These are phyloP conservation scores for Amphiprion percula DNA, from an alignment of 2,113 vertebrate genomes.

Conservation along the genomic window DNA sequence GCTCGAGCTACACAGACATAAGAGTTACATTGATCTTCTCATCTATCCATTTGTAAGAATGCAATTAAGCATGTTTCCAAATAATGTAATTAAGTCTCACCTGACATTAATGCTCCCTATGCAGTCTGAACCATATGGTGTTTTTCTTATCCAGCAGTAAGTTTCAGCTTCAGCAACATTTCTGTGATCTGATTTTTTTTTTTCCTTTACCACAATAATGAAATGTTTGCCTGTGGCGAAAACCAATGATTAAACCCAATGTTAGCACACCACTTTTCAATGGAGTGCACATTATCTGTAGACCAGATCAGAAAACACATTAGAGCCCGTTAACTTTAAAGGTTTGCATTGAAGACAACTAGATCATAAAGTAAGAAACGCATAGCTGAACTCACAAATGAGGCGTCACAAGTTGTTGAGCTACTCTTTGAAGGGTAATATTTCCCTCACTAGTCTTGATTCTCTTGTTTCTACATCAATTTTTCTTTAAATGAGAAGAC, in stretches of 20 bases:
- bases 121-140: neutral
- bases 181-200: neutral
- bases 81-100: neutral
- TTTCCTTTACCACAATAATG: neutral
- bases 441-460: conserved; percentile 2
- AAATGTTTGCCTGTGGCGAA: neutral
- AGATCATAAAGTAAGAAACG: no score
- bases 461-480: conserved; percentile 6
- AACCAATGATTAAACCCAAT: neutral
- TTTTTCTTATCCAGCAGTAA: neutral
- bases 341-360: neutral
- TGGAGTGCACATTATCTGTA: no score
- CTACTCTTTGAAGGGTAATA: conserved; percentile 13
- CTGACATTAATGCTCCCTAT: no score
- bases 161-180: neutral
- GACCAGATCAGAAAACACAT: no score
- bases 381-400: neutral
- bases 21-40: neutral
- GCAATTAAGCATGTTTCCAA: neutral
- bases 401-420: conserved; percentile 2
- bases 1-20: neutral
- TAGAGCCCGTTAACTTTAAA: neutral
- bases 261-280: neutral
- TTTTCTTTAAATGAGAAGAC: conserved; percentile 28
- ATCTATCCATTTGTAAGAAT: neutral